phyloP scores from a whole-genome alignment of 2,888 invertebrate genomes.

The Spilarctia lutea region DNA sequence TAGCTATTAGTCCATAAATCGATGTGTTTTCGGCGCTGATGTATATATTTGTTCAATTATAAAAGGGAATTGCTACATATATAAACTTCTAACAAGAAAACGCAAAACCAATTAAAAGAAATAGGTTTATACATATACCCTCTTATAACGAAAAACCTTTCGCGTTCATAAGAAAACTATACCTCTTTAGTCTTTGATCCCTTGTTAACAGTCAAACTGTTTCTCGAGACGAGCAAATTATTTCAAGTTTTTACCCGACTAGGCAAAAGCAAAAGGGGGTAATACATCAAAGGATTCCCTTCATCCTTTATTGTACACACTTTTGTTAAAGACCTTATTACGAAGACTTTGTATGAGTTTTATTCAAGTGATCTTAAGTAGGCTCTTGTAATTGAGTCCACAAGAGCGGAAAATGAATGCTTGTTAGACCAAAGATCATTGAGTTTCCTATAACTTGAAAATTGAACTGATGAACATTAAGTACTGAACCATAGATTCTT shows the following conservation, averaged over 20 bases:
- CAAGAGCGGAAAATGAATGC: background rate
- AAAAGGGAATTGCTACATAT: too few relatives aligned
- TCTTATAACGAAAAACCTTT: background rate
- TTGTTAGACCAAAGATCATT: background rate
- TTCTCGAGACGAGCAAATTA: slow-evolving; percentile 9
- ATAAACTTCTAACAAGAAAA: too few relatives aligned
- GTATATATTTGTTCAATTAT: too few relatives aligned
- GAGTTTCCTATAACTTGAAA: background rate
- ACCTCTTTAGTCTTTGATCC: slow-evolving; percentile 5
- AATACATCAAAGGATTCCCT: slow-evolving; percentile 12
- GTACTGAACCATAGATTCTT: background rate
- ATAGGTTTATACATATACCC: background rate
- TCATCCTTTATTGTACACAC: slow-evolving; percentile 5
- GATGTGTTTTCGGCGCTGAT: too few relatives aligned
- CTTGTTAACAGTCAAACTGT: slow-evolving; percentile 9
- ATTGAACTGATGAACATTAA: background rate
- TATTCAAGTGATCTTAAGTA: slow-evolving; percentile 1
- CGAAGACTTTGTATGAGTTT: slow-evolving; percentile 5
- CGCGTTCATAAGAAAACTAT: background rate
- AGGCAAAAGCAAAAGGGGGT: slow-evolving; percentile 1
- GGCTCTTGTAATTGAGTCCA: background rate
- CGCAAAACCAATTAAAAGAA: too few relatives aligned
- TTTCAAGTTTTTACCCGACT: slow-evolving; percentile 4
- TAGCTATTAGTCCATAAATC: too few relatives aligned
- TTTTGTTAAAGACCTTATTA: slow-evolving; percentile 14